Evolutionary conservation across 2,797 vertebrate genomes (phyloP).

Genomic region (Phylloscopus collybita): DNA sequence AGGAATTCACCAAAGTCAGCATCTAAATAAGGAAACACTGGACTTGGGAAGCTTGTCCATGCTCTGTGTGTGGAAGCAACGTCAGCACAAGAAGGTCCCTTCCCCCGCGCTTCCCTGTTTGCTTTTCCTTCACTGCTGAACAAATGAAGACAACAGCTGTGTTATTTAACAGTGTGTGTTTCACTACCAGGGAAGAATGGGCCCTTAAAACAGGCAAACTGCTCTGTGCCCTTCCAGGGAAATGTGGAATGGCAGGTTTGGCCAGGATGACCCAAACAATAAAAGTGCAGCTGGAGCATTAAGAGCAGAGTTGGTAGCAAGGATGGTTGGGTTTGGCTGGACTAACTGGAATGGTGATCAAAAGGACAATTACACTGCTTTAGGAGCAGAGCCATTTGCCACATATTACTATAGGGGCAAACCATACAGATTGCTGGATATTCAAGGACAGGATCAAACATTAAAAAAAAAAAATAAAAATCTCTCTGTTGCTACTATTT

Average conservation of each 20-base stretch:
- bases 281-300: conserved; percentile 53
- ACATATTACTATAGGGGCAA: not conserved
- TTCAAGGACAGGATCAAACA: not conserved
- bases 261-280: not conserved
- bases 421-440: not conserved
- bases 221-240: not conserved
- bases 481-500: not conserved
- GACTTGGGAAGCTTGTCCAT: not conserved
- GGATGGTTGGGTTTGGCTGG: conserved; percentile 1
- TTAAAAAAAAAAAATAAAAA: not conserved
- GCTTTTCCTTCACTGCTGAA: not conserved
- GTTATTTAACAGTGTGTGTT: not conserved
- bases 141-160: conserved; percentile 62
- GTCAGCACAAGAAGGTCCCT: conserved; percentile 15
- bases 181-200: conserved; percentile 23
- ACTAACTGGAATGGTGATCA: not conserved
- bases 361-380: not conserved
- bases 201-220: not conserved
- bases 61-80: not conserved
- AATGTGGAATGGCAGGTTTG: conserved; percentile 23
- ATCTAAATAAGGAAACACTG: not conserved
- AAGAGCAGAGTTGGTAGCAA: not conserved
- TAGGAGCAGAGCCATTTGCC: not conserved
- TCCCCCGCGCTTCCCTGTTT: not conserved
- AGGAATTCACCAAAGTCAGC: not conserved